Conservation (phyloP, 1,140 invertebrate species). For the Battus philenor region DNA sequence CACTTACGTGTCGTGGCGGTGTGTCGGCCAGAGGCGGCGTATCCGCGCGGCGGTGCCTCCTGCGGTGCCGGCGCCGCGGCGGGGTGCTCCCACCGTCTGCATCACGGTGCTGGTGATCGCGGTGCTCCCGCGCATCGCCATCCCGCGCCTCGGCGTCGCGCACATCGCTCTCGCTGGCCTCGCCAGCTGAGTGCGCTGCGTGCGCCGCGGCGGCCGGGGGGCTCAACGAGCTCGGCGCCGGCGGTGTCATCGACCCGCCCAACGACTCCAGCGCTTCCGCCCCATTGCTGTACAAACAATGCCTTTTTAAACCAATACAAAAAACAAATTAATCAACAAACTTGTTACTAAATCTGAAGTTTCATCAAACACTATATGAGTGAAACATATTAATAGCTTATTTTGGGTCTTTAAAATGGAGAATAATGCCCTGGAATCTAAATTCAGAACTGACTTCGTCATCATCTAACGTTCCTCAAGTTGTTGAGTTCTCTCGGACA, state of each 20-base stretch:
- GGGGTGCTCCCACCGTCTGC: not conserved
- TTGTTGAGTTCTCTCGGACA: too few relatives aligned
- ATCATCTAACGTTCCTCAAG: too few relatives aligned
- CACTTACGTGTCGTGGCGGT: conserved; percentile 24
- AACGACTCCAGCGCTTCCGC: conserved; percentile 14
- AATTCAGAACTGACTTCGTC: too few relatives aligned
- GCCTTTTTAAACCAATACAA: too few relatives aligned
- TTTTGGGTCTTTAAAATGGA: too few relatives aligned
- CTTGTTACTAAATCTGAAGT: too few relatives aligned
- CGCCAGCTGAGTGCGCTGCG: conserved; percentile 4
- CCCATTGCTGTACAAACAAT: conserved; percentile 32
- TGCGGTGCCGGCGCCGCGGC: conserved; percentile 7
- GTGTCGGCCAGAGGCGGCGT: conserved; percentile 19
- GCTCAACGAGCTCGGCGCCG: conserved; percentile 25
- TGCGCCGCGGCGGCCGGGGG: conserved; percentile 15
- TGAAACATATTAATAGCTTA: too few relatives aligned
- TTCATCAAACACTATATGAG: too few relatives aligned
- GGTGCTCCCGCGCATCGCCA: not conserved
- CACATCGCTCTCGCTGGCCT: not conserved
- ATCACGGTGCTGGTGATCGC: too few relatives aligned
- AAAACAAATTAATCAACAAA: too few relatives aligned
- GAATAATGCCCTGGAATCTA: too few relatives aligned
- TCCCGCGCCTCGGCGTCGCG: not conserved
- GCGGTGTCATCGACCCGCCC: conserved; percentile 27
- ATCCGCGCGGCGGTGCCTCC: conserved; percentile 22